These are phyloP conservation scores for Phyllotreta cruciferae DNA, from an alignment of 2,888 invertebrate genomes.

Conservation along the genomic window DNA sequence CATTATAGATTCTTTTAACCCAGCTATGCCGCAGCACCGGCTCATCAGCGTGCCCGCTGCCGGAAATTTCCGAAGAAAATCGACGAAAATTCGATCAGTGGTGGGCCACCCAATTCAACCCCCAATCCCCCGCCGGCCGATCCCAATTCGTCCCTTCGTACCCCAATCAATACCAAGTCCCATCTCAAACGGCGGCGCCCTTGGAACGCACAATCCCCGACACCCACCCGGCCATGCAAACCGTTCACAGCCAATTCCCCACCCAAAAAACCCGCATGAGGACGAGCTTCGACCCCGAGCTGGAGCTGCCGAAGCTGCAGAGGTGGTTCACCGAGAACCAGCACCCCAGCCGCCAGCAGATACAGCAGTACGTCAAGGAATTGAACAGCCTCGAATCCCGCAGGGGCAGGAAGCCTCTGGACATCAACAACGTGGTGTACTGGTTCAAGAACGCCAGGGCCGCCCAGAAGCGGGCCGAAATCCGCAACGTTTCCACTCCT, in stretches of 20 bases:
- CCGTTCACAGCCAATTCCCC: conserved; percentile 77
- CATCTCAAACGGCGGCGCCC: conserved; percentile 56
- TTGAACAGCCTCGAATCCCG: conserved; percentile 92
- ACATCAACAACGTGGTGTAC: conserved; percentile 94
- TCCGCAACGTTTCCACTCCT: conserved; percentile 66
- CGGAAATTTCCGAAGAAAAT: conserved; percentile 82
- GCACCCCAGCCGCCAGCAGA: conserved; percentile 95
- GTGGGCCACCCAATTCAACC: conserved; percentile 80
- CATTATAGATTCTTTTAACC: conserved; percentile 75
- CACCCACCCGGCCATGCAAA: conserved; percentile 76
- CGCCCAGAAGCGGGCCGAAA: conserved; percentile 90
- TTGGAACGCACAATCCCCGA: conserved; percentile 64
- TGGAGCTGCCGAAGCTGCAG: conserved; percentile 94
- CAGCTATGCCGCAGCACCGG: conserved; percentile 82
- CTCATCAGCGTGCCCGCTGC: conserved; percentile 70
- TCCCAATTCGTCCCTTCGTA: conserved; percentile 61
- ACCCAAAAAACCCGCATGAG: conserved; percentile 93
- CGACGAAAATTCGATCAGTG: conserved; percentile 90
- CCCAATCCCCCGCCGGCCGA: conserved; percentile 59
- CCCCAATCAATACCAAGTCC: conserved; percentile 62
- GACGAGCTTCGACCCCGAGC: conserved; percentile 95
- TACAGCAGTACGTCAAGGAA: conserved; percentile 94
- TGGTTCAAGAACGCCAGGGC: conserved; percentile 99
- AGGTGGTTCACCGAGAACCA: conserved; percentile 98
- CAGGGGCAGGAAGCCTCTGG: conserved; percentile 89